Conservation (phyloP, 2,113 vertebrate species). For the Phodopus roborovskii region DNA sequence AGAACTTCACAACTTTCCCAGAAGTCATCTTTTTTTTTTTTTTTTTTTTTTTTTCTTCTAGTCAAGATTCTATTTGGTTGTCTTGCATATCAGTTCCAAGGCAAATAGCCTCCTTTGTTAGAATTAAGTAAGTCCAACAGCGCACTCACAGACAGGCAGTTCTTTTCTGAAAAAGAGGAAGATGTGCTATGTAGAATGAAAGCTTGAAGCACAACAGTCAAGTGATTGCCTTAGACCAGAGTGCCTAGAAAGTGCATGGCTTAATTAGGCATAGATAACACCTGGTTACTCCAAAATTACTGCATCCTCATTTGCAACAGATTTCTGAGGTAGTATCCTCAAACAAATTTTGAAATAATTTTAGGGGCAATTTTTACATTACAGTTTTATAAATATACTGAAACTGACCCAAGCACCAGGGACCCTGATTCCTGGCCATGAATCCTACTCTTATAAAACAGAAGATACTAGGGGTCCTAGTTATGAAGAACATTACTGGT, state of each 20-base stretch:
- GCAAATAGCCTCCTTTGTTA: background rate
- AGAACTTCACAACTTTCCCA: background rate
- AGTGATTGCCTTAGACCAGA: background rate
- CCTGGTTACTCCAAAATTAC: background rate
- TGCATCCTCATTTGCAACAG: background rate
- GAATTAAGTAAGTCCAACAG: conserved; percentile 37
- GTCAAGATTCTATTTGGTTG: conserved; percentile 30
- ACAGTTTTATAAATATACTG: background rate
- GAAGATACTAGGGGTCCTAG: background rate
- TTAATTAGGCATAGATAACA: conserved; percentile 65
- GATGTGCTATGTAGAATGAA: background rate
- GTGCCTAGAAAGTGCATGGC: conserved; percentile 8
- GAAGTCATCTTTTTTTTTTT: background rate
- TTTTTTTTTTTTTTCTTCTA: conserved; percentile 23
- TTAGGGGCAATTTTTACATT: background rate
- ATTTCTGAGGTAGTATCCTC: background rate
- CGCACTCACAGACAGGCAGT: conserved; percentile 48
- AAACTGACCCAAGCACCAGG: background rate
- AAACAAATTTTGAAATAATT: background rate
- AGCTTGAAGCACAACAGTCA: background rate
- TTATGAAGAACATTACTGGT: background rate
- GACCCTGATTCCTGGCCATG: background rate
- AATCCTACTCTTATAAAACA: background rate
- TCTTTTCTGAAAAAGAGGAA: conserved; percentile 11
- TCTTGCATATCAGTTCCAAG: conserved; percentile 46